Base-by-base conservation (phyloP, 2,888 invertebrate species). In the Carcina quercana region DNA sequence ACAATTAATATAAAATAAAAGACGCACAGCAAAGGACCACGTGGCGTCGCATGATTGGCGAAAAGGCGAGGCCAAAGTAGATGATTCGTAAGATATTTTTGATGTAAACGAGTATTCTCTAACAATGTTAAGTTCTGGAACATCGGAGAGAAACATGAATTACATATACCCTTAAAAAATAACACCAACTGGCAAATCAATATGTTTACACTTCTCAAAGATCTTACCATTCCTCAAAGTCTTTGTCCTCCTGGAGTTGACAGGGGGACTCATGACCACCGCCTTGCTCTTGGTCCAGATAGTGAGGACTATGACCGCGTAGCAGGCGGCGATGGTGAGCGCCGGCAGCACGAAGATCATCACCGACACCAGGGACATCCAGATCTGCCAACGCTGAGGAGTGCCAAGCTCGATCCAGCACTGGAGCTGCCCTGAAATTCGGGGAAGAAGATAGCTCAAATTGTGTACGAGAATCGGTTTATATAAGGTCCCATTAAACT, bases 401-500 rank as follows among this genome's bases (percentile, higher is more conserved):
- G 88, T 85, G 0, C 89, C 89, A 34, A 96, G 74, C 25, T 95
- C 94, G 52, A 96, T 95, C 95, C 95, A 96, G 68, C 96, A 96
- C 68, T 96, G 96, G 1, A 88, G 80, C 59, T 88, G 85, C 2
- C 88, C 90, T 90, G 67, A 3, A 66, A 54, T 12, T 10, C 13
- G n/a, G n/a, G n/a, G n/a, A n/a, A n/a, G n/a, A n/a, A n/a, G n/a
- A n/a, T n/a, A n/a, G n/a, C n/a, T n/a, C n/a, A n/a, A n/a, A n/a
- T n/a, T n/a, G n/a, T n/a, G n/a, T n/a, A n/a, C n/a, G n/a, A n/a
- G n/a, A n/a, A n/a, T n/a, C n/a, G n/a, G n/a, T n/a, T n/a, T n/a
- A n/a, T n/a, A n/a, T n/a, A n/a, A n/a, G n/a, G n/a, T n/a, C n/a
- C n/a, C n/a, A n/a, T n/a, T n/a, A n/a, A n/a, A n/a, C n/a, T n/a